These are phyloP conservation scores for Lissonota sp. DNA, from an alignment of 2,888 invertebrate species.

Conservation along the genomic window DNA sequence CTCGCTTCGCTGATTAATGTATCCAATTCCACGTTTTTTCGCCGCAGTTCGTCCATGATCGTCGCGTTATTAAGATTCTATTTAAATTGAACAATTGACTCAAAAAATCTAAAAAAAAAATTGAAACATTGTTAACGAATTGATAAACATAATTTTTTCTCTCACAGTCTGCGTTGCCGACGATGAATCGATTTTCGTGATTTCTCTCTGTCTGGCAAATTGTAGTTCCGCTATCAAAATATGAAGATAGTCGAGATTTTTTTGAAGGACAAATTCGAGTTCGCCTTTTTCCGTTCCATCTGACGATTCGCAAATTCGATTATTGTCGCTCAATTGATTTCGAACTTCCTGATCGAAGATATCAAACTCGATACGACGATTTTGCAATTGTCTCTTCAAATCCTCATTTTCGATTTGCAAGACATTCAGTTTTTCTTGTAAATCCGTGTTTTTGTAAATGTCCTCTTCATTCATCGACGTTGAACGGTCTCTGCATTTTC, in stretches of 20 bases:
- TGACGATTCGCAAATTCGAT: conserved; percentile 49
- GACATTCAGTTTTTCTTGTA: conserved; percentile 55
- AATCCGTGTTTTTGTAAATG: conserved; percentile 44
- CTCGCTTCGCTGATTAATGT: conserved; percentile 60
- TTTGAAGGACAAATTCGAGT: conserved; percentile 65
- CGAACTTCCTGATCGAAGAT: conserved; percentile 74
- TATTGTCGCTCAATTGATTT: conserved; percentile 63
- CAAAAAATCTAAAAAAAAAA: no score
- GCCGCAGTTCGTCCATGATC: conserved; percentile 58
- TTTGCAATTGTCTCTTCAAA: conserved; percentile 72
- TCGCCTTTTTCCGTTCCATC: conserved; percentile 66
- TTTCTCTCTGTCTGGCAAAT: conserved; percentile 64
- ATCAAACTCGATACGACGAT: conserved; percentile 73
- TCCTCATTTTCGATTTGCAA: conserved; percentile 70
- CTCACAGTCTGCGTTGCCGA: conserved; percentile 30
- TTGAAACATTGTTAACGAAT: neutral
- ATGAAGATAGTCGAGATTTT: conserved; percentile 56
- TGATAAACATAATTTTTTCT: neutral
- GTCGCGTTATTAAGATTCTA: conserved; percentile 48
- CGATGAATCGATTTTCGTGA: conserved; percentile 27
- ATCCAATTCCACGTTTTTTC: conserved; percentile 58
- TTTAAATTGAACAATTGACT: neutral
- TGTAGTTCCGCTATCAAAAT: conserved; percentile 68
- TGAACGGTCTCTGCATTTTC: conserved; percentile 40
- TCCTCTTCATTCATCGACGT: conserved; percentile 40